Evolutionary conservation across 2,113 vertebrate genomes (phyloP), one percentile per base, ranked within the genome.

Genomic region (Chaetodon auriga): DNA sequence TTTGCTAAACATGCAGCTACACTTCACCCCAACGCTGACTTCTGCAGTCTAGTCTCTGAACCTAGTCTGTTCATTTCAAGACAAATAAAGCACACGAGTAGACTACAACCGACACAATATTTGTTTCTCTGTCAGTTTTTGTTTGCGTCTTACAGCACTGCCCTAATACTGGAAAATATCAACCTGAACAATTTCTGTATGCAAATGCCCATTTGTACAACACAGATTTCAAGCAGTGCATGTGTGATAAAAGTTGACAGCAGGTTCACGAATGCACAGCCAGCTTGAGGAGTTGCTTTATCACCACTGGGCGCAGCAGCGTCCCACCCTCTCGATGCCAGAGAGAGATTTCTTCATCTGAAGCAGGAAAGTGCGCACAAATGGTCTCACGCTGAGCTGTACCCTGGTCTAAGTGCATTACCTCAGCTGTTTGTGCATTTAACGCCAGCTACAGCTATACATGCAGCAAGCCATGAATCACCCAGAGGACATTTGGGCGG

Each of bases 111-210:
- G 91, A 87, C 92, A 90, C 41, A 81, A 92, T 89, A 92, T 92
- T 91, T 92, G 89, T 90, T 81, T 72, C 81, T 68, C 83, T 90
- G 92, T 89, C 90, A 87, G 78, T 69, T 87, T 88, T 3, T 82
- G 83, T 91, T 93, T 90, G 72, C 60, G 65, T 87, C 80, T 82
- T 75, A 75, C 70, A 82, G 69, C 10, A 0, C 65, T 49, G 36
- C 23, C 66, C 57, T 85, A 85, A 89, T 81, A 84, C 54, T 53
- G 85, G 79, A 79, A 90, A 89, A 91, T 87, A 88, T 69, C 80
- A 79, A 86, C 86, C 84, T 81, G 83, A 85, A 86, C 86, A 81
- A 85, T 91, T 87, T 91, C 79, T 72, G 18, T 84, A 93, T 93
- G 92, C 87, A 90, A 93, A 93, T 93, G 49, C 25, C 21, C 35